phyloP scores from a whole-genome alignment of 2,888 invertebrate genomes.

The Bugulina stolonifera region DNA sequence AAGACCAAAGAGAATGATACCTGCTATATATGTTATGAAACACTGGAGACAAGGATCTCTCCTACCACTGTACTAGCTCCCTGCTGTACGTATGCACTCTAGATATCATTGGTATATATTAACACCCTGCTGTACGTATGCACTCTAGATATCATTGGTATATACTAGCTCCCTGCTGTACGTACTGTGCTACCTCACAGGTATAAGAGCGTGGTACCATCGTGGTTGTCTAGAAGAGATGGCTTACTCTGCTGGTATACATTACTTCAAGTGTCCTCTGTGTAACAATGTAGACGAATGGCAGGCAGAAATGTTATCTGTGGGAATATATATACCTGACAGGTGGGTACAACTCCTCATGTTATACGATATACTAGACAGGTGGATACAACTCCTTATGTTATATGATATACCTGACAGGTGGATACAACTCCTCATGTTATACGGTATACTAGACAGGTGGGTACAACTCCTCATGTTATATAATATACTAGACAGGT shows the following conservation, averaged over 20 bases:
- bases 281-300: conserved; percentile 67
- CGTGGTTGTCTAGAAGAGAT: conserved; percentile 58
- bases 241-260: conserved; percentile 67
- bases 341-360: conserved; percentile 57
- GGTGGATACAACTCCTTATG: background rate
- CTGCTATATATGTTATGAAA: conserved; percentile 69
- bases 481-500: conserved; percentile 69
- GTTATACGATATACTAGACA: background rate
- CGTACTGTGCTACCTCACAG: conserved; percentile 33
- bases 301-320: conserved; percentile 59
- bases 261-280: conserved; percentile 76
- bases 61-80: conserved; percentile 63
- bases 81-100: conserved; percentile 61
- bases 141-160: background rate
- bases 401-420: conserved; percentile 60
- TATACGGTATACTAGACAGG: background rate
- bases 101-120: background rate
- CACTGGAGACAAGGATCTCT: conserved; percentile 54
- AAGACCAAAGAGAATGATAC: conserved; percentile 39
- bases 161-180: conserved; percentile 67
- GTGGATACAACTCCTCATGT: conserved; percentile 54
- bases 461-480: background rate
- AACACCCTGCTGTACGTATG: background rate
- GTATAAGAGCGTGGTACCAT: conserved; percentile 67
- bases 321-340: conserved; percentile 74